Evolutionary conservation across 2,113 vertebrate genomes (phyloP), one percentile per base, ranked within the genome.

Genomic region (Lates calcarifer): DNA sequence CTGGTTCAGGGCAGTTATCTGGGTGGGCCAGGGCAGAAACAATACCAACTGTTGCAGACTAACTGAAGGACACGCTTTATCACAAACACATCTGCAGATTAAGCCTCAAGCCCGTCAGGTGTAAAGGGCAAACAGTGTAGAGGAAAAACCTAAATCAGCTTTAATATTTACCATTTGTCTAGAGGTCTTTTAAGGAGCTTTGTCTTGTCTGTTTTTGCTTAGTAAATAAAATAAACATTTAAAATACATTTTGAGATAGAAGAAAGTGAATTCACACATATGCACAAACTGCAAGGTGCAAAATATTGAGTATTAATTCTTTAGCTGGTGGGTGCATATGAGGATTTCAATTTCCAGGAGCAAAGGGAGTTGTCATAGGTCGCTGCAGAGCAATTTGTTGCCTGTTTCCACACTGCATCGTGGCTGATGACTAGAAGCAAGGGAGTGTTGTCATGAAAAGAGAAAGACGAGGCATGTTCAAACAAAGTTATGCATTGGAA

Each of bases 311-410:
- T 17, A 51, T 68, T 57, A n/a, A 45, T 31, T 62, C 14, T 31
- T 37, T 11, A 60, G 55, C 47, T 71, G 43, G 58, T 15, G 8
- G 39, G 35, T 28, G 33, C 57, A n/a, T 69, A 49, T 60, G 8
- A 76, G 74, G 33, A 29, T 75, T 57, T 81, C 60, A 62, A 80
- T 82, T 68, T 84, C 41, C 37, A 20, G 64, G 69, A 73, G 81
- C 45, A 81, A 89, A 87, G 68, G 77, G 69, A 88, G 83, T 81
- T 69, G 62, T 85, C 63, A 69, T 31, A 71, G 87, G 75, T 87
- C 87, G 75, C 90, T 75, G 88, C 68, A 47, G 83, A 87, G 86
- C 89, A 88, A 90, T 92, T 90, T 90, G 87, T 91, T 86, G 63
- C 84, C 76, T 72, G 84, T 88, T 89, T 84, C 69, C 63, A 73